Conservation (phyloP, 2,797 vertebrate genomes). For the Lates japonicus region DNA sequence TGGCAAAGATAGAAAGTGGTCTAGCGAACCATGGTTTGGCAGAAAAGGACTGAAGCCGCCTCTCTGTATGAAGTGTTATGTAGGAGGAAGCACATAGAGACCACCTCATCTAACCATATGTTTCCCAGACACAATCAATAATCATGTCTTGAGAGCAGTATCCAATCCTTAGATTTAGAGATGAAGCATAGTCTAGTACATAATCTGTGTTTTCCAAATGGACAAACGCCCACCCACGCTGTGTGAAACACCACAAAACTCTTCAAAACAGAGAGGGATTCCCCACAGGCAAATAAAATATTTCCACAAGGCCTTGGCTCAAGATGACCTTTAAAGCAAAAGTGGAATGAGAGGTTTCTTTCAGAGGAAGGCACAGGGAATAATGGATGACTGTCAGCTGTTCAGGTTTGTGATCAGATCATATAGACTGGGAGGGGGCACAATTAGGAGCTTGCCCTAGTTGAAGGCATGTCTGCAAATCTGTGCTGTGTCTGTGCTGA, state of each 20-base stretch:
- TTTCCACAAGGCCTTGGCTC: slow-evolving; percentile 48
- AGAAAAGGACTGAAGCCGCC: slow-evolving; percentile 22
- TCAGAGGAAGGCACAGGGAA: slow-evolving; percentile 19
- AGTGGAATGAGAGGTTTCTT: slow-evolving; percentile 38
- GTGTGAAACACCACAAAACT: slow-evolving; percentile 48
- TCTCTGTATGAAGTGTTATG: slow-evolving; percentile 40
- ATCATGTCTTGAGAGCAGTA: slow-evolving; percentile 36
- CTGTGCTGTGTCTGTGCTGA: not conserved
- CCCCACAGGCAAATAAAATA: slow-evolving; percentile 55
- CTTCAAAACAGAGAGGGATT: slow-evolving; percentile 48
- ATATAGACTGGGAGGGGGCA: not conserved
- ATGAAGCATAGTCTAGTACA: slow-evolving; percentile 35
- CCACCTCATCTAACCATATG: slow-evolving; percentile 49
- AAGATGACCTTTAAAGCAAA: slow-evolving; percentile 46
- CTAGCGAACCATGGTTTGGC: slow-evolving; percentile 16
- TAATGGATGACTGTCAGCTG: slow-evolving; percentile 40
- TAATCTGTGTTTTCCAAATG: slow-evolving; percentile 43
- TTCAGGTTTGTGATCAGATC: slow-evolving; percentile 52
- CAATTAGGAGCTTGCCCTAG: not conserved
- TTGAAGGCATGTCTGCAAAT: slow-evolving; percentile 7
- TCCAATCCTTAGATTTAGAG: slow-evolving; percentile 37
- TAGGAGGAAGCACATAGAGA: slow-evolving; percentile 48
- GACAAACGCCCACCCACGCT: slow-evolving; percentile 49
- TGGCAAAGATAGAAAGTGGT: slow-evolving; percentile 37
- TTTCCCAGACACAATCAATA: slow-evolving; percentile 66